A percentile compares a stretch with the other conserved stretches of the same genome.
Evolutionary conservation across 2,797 vertebrate species (phyloP).

Genomic region (Eulemur rubriventer): DNA sequence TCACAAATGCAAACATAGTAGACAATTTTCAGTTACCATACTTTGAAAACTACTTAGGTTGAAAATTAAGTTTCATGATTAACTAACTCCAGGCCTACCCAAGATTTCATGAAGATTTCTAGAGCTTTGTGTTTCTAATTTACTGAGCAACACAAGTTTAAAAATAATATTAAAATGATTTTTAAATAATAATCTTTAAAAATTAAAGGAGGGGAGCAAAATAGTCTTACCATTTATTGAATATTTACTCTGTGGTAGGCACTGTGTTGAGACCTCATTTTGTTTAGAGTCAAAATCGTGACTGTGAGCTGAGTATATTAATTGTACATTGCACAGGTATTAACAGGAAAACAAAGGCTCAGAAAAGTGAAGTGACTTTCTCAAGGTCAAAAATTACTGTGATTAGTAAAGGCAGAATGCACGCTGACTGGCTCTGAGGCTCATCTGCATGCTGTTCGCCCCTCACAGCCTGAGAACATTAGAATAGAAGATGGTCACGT

Average conservation of each 20-base stretch:
- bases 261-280: neutral
- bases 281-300: neutral
- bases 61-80: slow-evolving; percentile 54
- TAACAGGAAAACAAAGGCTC: neutral
- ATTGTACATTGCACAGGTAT: neutral
- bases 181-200: neutral
- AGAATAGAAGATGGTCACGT: neutral
- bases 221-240: neutral
- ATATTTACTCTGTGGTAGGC: neutral
- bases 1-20: neutral
- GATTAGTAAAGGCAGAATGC: neutral
- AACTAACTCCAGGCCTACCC: neutral
- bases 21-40: neutral
- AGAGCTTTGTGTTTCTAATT: neutral
- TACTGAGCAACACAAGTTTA: neutral
- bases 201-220: neutral
- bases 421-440: neutral
- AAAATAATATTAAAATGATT: slow-evolving; percentile 35
- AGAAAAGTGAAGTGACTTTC: neutral
- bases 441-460: neutral
- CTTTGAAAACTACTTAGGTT: slow-evolving; percentile 40
- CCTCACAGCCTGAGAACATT: neutral
- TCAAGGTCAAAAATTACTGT: neutral
- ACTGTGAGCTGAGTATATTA: neutral
- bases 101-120: neutral